These are phyloP conservation scores for Acrocyrtus sp. DNA, from an alignment of 2,888 invertebrate species.

Conservation along the genomic window DNA sequence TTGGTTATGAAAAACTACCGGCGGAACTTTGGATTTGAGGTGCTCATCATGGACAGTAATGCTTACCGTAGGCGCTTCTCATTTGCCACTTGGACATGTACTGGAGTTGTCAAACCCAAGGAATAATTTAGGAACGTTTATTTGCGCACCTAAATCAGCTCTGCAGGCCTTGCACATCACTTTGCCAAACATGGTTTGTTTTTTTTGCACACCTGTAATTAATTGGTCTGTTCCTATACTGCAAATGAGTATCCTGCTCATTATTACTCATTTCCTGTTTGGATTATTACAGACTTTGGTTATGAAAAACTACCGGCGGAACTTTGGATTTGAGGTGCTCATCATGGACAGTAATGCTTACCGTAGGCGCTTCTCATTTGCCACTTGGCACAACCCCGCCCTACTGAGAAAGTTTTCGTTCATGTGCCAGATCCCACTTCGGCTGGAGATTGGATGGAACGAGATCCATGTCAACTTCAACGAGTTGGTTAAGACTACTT, in stretches of 20 bases:
- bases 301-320: conserved; percentile 56
- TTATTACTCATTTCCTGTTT: too few species aligned
- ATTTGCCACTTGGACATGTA: conserved; percentile 53
- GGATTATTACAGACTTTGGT: too few species aligned
- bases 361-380: conserved; percentile 51
- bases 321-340: conserved; percentile 60
- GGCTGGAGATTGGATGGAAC: conserved; percentile 62
- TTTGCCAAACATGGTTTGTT: conserved; percentile 58
- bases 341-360: conserved; percentile 56
- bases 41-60: conserved; percentile 57
- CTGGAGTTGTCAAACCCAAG: conserved; percentile 43
- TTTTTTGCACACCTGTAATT: too few species aligned
- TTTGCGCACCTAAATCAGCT: conserved; percentile 37
- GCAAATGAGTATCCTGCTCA: too few species aligned
- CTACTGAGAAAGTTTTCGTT: conserved; percentile 44
- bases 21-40: conserved; percentile 60
- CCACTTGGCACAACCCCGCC: conserved; percentile 47
- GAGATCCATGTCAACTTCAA: conserved; percentile 59
- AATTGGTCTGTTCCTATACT: too few species aligned
- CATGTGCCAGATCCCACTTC: conserved; percentile 55
- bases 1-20: conserved; percentile 58
- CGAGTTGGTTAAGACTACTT: conserved; percentile 55
- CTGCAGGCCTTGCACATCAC: conserved; percentile 52
- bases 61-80: conserved; percentile 52
- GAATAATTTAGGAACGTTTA: conserved; percentile 42